Conservation (phyloP, 2,797 vertebrate genomes). For the Myotis myotis region DNA sequence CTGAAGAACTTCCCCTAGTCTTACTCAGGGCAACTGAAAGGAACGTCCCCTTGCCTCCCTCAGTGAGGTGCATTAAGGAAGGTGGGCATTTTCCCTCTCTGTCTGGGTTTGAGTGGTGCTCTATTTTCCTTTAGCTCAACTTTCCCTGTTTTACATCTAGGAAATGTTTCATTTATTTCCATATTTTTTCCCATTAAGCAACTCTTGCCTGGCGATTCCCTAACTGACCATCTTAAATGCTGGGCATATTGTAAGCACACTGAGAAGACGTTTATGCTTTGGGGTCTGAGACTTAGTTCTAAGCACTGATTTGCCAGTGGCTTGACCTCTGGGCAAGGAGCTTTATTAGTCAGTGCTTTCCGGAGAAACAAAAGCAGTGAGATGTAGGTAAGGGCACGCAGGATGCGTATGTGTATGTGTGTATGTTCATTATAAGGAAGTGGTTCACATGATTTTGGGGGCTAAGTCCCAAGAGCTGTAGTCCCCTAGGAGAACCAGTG, state of each 20-base stretch:
- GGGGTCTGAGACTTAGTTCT: neutral
- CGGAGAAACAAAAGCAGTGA: neutral
- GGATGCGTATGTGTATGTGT: neutral
- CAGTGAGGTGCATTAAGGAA: neutral
- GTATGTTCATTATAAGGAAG: neutral
- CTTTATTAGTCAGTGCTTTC: neutral
- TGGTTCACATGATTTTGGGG: neutral
- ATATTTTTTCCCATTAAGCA: neutral
- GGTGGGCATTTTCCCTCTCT: neutral
- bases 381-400: neutral
- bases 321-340: neutral
- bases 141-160: neutral
- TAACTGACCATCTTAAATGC: neutral
- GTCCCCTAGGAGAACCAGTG: neutral
- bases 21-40: neutral
- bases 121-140: neutral
- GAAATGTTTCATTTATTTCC: neutral
- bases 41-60: neutral
- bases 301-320: neutral
- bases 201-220: neutral
- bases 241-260: neutral
- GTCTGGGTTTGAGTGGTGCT: neutral
- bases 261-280: neutral
- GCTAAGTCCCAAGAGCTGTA: neutral
- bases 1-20: neutral